phyloP scores from a whole-genome alignment of 2,888 invertebrate species.

The Drosophila cognata region DNA sequence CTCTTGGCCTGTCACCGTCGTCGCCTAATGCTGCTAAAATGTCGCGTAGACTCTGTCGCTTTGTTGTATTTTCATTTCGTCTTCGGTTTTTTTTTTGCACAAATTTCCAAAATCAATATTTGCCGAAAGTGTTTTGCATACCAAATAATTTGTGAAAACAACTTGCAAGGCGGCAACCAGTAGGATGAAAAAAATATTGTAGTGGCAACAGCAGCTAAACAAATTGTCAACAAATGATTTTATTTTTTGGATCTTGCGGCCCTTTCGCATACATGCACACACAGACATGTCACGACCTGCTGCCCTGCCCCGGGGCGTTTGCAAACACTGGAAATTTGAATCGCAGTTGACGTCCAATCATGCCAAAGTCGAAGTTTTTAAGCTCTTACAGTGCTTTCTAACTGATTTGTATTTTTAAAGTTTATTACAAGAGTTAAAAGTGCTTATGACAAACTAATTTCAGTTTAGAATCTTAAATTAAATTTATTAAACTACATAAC shows the following conservation, averaged over 20 bases:
- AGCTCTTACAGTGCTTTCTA: constrained; percentile 9
- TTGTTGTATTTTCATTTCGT: constrained; percentile 39
- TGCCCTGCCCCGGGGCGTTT: constrained; percentile 52
- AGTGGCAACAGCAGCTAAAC: constrained; percentile 80
- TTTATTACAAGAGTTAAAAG: too few species aligned
- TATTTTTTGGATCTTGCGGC: constrained; percentile 61
- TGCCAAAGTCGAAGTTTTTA: constrained; percentile 24
- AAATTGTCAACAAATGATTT: constrained; percentile 82
- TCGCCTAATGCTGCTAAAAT: constrained; percentile 70
- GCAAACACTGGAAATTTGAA: constrained; percentile 70
- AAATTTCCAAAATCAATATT: constrained; percentile 83
- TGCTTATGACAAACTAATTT: not conserved
- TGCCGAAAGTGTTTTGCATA: constrained; percentile 83
- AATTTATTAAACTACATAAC: not conserved
- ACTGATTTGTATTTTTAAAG: not conserved
- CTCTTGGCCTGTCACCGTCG: constrained; percentile 33
- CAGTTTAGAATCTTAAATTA: not conserved
- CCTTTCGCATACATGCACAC: constrained; percentile 31
- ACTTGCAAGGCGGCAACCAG: constrained; percentile 55
- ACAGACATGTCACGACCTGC: constrained; percentile 50
- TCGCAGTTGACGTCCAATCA: constrained; percentile 56
- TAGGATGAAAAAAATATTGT: constrained; percentile 55
- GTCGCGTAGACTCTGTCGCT: constrained; percentile 55
- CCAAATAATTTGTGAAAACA: constrained; percentile 77
- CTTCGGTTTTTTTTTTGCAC: constrained; percentile 67